Base-by-base conservation (phyloP, 2,888 invertebrate species). In the Strigamia crassipes region DNA sequence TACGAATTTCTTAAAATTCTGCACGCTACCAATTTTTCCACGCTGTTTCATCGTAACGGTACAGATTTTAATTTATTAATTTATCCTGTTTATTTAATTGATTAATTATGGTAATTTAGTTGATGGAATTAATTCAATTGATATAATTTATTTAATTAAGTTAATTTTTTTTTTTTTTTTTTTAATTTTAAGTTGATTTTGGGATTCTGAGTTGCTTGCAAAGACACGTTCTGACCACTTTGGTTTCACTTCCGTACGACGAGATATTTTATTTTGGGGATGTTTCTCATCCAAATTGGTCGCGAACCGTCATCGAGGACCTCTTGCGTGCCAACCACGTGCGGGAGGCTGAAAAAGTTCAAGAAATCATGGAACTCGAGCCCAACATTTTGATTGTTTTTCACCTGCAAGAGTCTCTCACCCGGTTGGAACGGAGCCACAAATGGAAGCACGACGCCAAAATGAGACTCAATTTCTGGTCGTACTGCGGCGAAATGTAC, bases 401-500 rank as follows among this genome's bases (percentile, higher is more conserved):
- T 23, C 61, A 23, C 8, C 18, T 66, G 21, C n/a, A 66, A 10
- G 0, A 18, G 8, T 10, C 8, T n/a, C 18, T 66, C 3, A 2
- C 3, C 9, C 21, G 18, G 21, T 66, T 66, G 21, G 21, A 66
- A 18, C 21, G 12, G 6, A 66, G n/a, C 12, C 23, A 18, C 21
- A 66, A 21, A 66, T 66, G 61, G 61, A 66, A n/a, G 9, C 61
- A 23, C 12, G 61, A 66, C 5, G 61, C 61, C 10, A 66, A 81
- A 13, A 41, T 42, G 10, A 81, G 42, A 21, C 27, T 78, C 21
- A n/a, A 34, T 23, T 77, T 81, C 21, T 81, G 81, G 81, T 77
- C 73, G 15, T 51, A 81, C n/a, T 81, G 81, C 46, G 5, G 38
- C 23, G 15, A 41, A 27, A 78, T 41, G 31, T 81, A 42, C 38